These are phyloP conservation scores for Andrena haemorrhoa DNA, from an alignment of 2,888 invertebrate species.

Conservation along the genomic window DNA sequence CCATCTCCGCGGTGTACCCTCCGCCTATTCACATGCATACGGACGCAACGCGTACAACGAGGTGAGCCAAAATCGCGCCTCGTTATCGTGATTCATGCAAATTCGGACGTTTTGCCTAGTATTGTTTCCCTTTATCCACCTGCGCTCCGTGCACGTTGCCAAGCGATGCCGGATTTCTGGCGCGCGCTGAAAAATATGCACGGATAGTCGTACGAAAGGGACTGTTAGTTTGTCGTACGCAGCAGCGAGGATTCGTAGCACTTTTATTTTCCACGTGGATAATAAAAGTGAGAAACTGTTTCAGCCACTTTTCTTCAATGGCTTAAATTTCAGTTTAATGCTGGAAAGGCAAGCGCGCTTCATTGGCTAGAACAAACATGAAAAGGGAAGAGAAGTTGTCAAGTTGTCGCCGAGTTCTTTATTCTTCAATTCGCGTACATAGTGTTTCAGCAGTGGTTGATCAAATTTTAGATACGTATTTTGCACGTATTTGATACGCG, in stretches of 20 bases:
- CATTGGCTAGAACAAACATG: too few species aligned
- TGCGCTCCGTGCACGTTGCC: neutral
- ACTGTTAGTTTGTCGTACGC: too few species aligned
- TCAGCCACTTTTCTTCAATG: too few species aligned
- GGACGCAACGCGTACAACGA: neutral
- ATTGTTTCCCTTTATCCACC: slow-evolving; percentile 1
- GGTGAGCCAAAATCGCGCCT: slow-evolving; percentile 40
- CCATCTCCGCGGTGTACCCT: slow-evolving; percentile 38
- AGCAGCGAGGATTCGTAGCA: too few species aligned
- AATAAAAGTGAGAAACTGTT: too few species aligned
- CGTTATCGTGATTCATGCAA: slow-evolving; percentile 66
- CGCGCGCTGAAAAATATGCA: slow-evolving; percentile 17
- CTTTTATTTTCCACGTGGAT: too few species aligned
- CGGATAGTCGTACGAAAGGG: too few species aligned
- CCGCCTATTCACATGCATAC: neutral
- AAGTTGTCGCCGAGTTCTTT: neutral
- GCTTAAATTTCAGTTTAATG: too few species aligned
- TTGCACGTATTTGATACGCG: too few species aligned
- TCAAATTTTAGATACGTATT: too few species aligned
- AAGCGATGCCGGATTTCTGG: slow-evolving; percentile 3
- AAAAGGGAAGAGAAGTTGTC: neutral
- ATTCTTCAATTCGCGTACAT: neutral
- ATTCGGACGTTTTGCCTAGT: slow-evolving; percentile 49
- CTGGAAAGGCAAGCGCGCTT: too few species aligned
- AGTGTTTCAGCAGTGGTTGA: too few species aligned